These are phyloP conservation scores for Eulithis prunata DNA, from an alignment of 2,888 invertebrate species.

Conservation along the genomic window DNA sequence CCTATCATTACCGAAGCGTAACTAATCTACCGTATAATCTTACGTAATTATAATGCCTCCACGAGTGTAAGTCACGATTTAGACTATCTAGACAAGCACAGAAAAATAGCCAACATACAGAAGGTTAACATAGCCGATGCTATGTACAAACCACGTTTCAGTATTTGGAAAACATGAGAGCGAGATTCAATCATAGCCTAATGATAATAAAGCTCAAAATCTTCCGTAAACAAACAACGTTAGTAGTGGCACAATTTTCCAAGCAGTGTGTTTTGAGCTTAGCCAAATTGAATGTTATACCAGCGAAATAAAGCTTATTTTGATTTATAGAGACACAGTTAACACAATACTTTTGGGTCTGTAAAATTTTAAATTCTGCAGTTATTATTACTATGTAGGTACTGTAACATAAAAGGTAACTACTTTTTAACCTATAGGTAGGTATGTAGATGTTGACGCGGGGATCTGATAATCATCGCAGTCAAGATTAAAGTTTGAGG, in stretches of 20 bases:
- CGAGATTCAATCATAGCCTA: too few relatives aligned
- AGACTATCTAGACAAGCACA: conserved; percentile 63
- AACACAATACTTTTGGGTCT: too few relatives aligned
- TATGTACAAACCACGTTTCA: neutral
- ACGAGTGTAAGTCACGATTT: conserved; percentile 80
- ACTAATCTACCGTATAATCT: conserved; percentile 72
- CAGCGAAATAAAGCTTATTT: neutral
- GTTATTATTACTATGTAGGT: conserved; percentile 32
- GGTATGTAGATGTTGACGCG: conserved; percentile 51
- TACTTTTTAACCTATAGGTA: conserved; percentile 46
- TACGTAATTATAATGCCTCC: conserved; percentile 78
- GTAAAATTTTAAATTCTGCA: conserved; percentile 59
- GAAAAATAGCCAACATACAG: conserved; percentile 33
- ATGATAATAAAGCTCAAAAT: too few relatives aligned
- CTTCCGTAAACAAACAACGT: too few relatives aligned
- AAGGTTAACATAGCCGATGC: neutral
- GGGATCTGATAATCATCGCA: conserved; percentile 77
- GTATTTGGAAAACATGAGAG: too few relatives aligned
- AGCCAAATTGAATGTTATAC: neutral
- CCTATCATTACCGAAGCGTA: conserved; percentile 68
- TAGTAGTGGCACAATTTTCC: too few relatives aligned
- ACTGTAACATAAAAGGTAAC: neutral
- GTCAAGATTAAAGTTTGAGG: conserved; percentile 51
- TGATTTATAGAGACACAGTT: neutral
- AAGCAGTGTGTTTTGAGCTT: too few relatives aligned